These are phyloP conservation scores for Lacerta bilineata DNA, from an alignment of 2,797 vertebrate species.

Conservation along the genomic window DNA sequence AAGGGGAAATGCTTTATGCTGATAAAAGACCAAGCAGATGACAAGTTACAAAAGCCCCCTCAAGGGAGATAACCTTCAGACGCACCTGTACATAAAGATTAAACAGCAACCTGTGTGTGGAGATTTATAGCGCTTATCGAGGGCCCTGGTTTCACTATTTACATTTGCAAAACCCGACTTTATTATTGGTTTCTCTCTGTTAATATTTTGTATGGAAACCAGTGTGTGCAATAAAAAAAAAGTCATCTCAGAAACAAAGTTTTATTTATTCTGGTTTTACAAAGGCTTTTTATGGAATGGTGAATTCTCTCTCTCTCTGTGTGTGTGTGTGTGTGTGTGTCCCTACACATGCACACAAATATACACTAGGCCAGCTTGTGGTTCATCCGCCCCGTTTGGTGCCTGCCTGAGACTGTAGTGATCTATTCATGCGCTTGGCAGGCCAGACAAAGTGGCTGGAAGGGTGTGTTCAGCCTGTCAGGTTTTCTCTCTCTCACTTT, in stretches of 20 bases:
- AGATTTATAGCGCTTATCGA: constrained; percentile 78
- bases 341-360: constrained; percentile 55
- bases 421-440: not conserved
- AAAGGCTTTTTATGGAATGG: constrained; percentile 66
- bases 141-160: constrained; percentile 74
- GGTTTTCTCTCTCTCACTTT: too few relatives aligned
- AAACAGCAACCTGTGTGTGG: constrained; percentile 70
- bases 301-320: constrained; percentile 16
- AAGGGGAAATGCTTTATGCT: constrained; percentile 69
- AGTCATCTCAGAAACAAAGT: constrained; percentile 32
- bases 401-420: not conserved
- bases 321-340: too few relatives aligned
- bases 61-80: constrained; percentile 81
- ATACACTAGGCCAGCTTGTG: constrained; percentile 33
- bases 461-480: not conserved
- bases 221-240: constrained; percentile 59
- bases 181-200: constrained; percentile 77
- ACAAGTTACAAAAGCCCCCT: constrained; percentile 72
- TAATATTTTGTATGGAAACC: constrained; percentile 68
- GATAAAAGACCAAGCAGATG: constrained; percentile 75
- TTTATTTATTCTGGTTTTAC: constrained; percentile 62
- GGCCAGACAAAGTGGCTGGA: not conserved
- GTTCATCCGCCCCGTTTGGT: not conserved
- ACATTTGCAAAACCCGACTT: constrained; percentile 78
- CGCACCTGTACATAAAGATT: constrained; percentile 80